Evolutionary conservation across 1,140 invertebrate species (phyloP).

Genomic region (Cylas formicarius): DNA sequence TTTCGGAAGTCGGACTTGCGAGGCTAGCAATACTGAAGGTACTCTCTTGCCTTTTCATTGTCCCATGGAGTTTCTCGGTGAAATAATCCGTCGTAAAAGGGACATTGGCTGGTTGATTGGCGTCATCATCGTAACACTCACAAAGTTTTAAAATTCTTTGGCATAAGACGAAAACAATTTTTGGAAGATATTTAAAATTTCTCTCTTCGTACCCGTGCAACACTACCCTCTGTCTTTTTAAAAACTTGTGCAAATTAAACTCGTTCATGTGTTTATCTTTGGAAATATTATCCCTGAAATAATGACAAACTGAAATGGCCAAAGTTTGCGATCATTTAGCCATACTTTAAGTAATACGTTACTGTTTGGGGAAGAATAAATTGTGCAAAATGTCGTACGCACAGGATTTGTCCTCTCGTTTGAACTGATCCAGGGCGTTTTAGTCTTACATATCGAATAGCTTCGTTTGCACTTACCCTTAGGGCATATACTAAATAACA

Average conservation of each 20-base stretch:
- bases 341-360: constrained; percentile 62
- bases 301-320: not conserved
- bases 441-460: constrained; percentile 72
- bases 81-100: constrained; percentile 46
- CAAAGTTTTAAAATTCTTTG: constrained; percentile 67
- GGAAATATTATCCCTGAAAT: constrained; percentile 38
- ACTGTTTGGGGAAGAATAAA: constrained; percentile 73
- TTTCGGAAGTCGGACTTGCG: constrained; percentile 26
- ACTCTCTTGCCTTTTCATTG: constrained; percentile 32
- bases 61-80: constrained; percentile 27
- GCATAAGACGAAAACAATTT: constrained; percentile 58
- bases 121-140: constrained; percentile 49
- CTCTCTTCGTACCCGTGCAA: constrained; percentile 76
- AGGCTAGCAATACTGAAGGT: constrained; percentile 32
- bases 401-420: constrained; percentile 71
- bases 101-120: constrained; percentile 38
- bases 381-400: constrained; percentile 75
- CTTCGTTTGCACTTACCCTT: constrained; percentile 68
- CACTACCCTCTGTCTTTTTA: constrained; percentile 65
- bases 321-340: no score
- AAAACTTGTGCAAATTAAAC: constrained; percentile 60
- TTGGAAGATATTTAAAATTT: constrained; percentile 69
- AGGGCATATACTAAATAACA: constrained; percentile 78
- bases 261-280: constrained; percentile 52
- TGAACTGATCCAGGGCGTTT: constrained; percentile 74